These are phyloP conservation scores for Epinephelus lanceolatus DNA, from an alignment of 2,113 vertebrate genomes.

Conservation along the genomic window DNA sequence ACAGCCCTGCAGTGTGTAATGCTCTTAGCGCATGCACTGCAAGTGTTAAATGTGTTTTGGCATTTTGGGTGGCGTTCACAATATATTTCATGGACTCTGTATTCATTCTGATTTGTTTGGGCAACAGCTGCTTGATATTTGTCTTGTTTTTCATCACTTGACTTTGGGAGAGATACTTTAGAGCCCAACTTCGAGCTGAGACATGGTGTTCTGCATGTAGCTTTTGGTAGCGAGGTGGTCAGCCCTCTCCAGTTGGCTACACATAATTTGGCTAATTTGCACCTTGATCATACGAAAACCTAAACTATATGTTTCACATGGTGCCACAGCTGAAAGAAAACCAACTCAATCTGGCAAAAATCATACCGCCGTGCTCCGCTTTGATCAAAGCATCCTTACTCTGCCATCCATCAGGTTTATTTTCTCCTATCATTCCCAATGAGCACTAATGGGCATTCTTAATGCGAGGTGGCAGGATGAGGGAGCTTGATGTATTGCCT, in stretches of 20 bases:
- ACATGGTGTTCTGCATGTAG: constrained; percentile 46
- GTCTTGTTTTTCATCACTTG: constrained; percentile 42
- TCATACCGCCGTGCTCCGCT: not conserved
- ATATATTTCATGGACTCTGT: constrained; percentile 15
- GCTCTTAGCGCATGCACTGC: not conserved
- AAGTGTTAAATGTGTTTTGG: constrained; percentile 42
- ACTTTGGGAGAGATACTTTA: constrained; percentile 26
- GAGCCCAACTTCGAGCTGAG: constrained; percentile 37
- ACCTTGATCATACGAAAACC: constrained; percentile 43
- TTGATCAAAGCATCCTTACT: constrained; percentile 43
- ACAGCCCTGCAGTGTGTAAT: constrained; percentile 28
- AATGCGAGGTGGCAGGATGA: constrained; percentile 26
- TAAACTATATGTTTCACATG: constrained; percentile 29
- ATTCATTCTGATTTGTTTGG: constrained; percentile 26
- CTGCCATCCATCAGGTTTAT: constrained; percentile 42
- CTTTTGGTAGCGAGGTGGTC: constrained; percentile 19
- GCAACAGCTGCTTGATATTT: constrained; percentile 70
- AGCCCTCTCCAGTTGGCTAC: constrained; percentile 46
- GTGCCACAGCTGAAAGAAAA: constrained; percentile 43
- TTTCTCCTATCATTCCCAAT: constrained; percentile 38
- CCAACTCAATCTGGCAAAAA: not conserved
- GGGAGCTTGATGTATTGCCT: constrained; percentile 43
- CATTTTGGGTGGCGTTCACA: constrained; percentile 37
- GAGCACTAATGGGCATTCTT: constrained; percentile 32
- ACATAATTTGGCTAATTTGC: constrained; percentile 50